Evolutionary conservation across 2,113 vertebrate species (phyloP).

Genomic region (Xiphophorus couchianus): DNA sequence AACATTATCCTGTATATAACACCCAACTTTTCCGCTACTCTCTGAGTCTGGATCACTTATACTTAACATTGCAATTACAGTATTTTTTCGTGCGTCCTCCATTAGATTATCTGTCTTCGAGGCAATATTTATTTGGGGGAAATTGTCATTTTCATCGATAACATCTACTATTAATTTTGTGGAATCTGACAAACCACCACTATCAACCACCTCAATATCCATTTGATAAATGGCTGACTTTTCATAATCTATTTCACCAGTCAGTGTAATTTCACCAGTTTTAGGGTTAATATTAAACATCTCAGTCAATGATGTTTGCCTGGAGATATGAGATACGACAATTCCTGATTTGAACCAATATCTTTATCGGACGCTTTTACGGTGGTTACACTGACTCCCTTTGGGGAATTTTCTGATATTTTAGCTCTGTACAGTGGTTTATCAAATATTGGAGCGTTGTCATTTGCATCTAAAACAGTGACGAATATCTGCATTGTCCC

Average conservation of each 20-base stretch:
- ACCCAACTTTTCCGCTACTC: conserved; percentile 61
- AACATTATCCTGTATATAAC: conserved; percentile 37
- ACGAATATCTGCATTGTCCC: conserved; percentile 52
- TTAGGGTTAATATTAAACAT: conserved; percentile 72
- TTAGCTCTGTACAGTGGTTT: conserved; percentile 63
- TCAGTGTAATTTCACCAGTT: conserved; percentile 71
- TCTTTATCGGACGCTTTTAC: conserved; percentile 80
- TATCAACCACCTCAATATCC: conserved; percentile 75
- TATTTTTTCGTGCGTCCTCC: conserved; percentile 49
- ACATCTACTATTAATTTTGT: conserved; percentile 77
- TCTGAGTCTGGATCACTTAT: conserved; percentile 60
- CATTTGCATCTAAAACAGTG: conserved; percentile 48
- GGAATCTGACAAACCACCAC: conserved; percentile 64
- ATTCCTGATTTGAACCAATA: conserved; percentile 50
- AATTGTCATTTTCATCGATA: conserved; percentile 78
- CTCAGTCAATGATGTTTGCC: conserved; percentile 33
- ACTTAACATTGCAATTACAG: conserved; percentile 56
- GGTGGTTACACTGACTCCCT: conserved; percentile 30
- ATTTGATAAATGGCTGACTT: conserved; percentile 63
- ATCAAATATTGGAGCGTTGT: conserved; percentile 76
- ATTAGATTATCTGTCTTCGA: conserved; percentile 55
- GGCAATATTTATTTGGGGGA: conserved; percentile 69
- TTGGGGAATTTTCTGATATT: conserved; percentile 69
- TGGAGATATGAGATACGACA: conserved; percentile 57
- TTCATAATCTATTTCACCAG: conserved; percentile 78